phyloP scores from a whole-genome alignment of 2,797 vertebrate genomes.

The Champsocephalus esox region DNA sequence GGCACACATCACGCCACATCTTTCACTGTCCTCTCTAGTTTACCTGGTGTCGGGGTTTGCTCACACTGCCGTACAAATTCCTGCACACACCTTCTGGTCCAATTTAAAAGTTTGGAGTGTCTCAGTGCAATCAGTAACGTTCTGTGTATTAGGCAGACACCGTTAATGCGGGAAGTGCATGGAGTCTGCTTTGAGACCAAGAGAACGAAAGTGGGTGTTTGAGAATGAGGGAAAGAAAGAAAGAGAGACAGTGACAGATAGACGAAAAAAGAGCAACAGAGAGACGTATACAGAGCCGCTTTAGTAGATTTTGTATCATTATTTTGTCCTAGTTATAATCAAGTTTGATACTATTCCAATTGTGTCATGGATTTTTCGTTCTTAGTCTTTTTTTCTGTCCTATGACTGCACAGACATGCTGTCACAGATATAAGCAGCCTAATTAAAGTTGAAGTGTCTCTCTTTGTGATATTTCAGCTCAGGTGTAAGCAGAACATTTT shows the following conservation, averaged over 20 bases:
- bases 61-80: constrained; percentile 65
- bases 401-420: constrained; percentile 45
- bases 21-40: constrained; percentile 70
- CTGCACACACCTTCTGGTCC: constrained; percentile 48
- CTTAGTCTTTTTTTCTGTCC: constrained; percentile 33
- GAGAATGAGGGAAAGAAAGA: constrained; percentile 27
- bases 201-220: constrained; percentile 41
- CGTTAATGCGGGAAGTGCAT: constrained; percentile 42
- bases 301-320: constrained; percentile 52
- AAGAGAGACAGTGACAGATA: constrained; percentile 30
- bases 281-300: constrained; percentile 31
- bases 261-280: constrained; percentile 29
- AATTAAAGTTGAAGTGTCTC: constrained; percentile 53
- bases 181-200: constrained; percentile 52
- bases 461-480: constrained; percentile 52
- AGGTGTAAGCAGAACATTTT: constrained; percentile 20
- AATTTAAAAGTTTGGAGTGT: constrained; percentile 54
- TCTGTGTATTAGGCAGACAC: constrained; percentile 47
- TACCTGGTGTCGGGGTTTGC: constrained; percentile 50
- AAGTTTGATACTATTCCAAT: constrained; percentile 50
- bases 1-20: constrained; percentile 74
- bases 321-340: constrained; percentile 53
- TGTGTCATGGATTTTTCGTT: constrained; percentile 30
- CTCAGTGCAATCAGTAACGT: constrained; percentile 43
- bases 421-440: constrained; percentile 51